Evolutionary conservation across 2,797 vertebrate genomes (phyloP).

Genomic region (Anguilla megastoma): DNA sequence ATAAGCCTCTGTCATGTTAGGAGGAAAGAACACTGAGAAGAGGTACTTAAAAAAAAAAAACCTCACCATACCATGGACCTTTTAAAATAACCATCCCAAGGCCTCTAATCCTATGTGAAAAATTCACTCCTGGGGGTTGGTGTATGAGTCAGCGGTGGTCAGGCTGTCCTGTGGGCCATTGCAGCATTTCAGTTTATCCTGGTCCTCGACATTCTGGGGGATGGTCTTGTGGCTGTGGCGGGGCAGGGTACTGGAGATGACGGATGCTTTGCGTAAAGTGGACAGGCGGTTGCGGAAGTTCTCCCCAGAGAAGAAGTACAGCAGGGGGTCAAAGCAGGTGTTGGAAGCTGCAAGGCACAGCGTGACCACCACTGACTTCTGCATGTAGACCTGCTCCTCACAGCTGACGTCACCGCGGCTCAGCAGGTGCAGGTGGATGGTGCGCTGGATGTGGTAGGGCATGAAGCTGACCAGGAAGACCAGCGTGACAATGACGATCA

Average conservation of each 20-base stretch:
- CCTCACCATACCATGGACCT: background rate
- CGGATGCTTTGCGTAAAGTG: constrained; percentile 70
- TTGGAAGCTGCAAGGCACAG: constrained; percentile 88
- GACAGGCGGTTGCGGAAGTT: constrained; percentile 83
- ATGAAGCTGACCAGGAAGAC: constrained; percentile 89
- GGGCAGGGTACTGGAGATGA: background rate
- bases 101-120: background rate
- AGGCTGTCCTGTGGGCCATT: background rate
- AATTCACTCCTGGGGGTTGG: background rate
- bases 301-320: constrained; percentile 93
- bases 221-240: background rate
- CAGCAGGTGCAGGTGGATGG: constrained; percentile 78
- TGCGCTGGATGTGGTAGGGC: constrained; percentile 91
- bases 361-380: constrained; percentile 89
- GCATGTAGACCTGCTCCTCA: constrained; percentile 70
- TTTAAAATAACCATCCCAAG: background rate
- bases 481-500: constrained; percentile 86
- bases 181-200: constrained; percentile 33
- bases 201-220: constrained; percentile 20
- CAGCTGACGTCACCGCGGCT: constrained; percentile 55
- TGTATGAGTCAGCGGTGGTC: background rate
- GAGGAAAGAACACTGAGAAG: background rate
- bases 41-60: background rate
- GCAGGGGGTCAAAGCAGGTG: constrained; percentile 90
- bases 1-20: background rate